These are phyloP conservation scores for Anabacerthia variegaticeps DNA, from an alignment of 2,797 vertebrate genomes.

Conservation along the genomic window DNA sequence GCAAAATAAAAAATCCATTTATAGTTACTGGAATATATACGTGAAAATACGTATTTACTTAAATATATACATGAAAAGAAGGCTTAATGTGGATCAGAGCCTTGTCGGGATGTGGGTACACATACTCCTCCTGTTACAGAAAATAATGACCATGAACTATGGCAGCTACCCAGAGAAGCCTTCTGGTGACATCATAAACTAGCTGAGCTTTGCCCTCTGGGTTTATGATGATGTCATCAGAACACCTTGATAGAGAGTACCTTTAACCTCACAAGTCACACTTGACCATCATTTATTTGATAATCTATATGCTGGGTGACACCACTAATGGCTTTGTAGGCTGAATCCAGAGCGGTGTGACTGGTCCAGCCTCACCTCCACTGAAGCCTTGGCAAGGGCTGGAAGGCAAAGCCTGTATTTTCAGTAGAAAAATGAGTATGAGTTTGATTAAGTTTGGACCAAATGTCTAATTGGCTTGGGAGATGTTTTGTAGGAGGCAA, in stretches of 20 bases:
- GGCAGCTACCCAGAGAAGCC: not conserved
- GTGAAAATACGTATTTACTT: not conserved
- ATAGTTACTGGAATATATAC: not conserved
- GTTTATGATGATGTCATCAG: conserved; percentile 57
- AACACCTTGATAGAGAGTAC: not conserved
- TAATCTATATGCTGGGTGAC: not conserved
- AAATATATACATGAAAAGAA: not conserved
- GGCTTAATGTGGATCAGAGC: not conserved
- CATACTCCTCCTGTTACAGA: not conserved
- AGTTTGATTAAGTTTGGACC: not conserved
- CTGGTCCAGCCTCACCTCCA: fast-evolving
- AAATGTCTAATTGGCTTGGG: fast-evolving
- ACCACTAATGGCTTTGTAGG: not conserved
- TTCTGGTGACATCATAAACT: conserved; percentile 49
- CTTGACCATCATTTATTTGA: not conserved
- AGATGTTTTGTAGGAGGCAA: not conserved
- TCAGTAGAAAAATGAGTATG: fast-evolving
- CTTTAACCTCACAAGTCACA: not conserved
- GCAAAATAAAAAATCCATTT: not conserved
- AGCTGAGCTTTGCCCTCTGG: conserved; percentile 32
- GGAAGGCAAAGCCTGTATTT: not conserved
- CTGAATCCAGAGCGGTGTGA: not conserved
- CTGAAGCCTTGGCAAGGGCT: not conserved
- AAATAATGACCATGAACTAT: not conserved
- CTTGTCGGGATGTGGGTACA: fast-evolving